Evolutionary conservation across 2,888 invertebrate genomes (phyloP), one percentile per base, ranked within the genome.

Genomic region (Agrochola lychnidis): DNA sequence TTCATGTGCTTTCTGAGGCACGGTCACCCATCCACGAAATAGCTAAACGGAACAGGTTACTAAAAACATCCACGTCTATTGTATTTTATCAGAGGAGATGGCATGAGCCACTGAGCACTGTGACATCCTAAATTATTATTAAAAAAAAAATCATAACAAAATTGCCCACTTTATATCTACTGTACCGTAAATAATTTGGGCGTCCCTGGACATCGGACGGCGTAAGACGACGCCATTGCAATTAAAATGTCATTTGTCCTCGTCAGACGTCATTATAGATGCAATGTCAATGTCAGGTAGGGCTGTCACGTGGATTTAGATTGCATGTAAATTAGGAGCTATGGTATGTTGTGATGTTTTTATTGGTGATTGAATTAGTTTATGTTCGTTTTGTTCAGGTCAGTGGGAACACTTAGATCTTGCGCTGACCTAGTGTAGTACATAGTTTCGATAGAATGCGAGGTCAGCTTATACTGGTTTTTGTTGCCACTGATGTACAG

Each of bases 161-260:
- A 25, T 25, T 2, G 6, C 19, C 16, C n/a, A 42, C 19, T 62
- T 25, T 25, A 25, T 69, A 14, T 66, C 4, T 14, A 51, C 10
- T 51, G 45, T n/a, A 69, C 36, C 14, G 70, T 84, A 61, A 61
- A 70, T 74, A 74, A 81, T 81, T 81, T 36, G 19, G 42, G 36
- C 16, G 70, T 70, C 59, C 22, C 64, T 59, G 82, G 19, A 53
- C 68, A n/a, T 70, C 51, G 6, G 69, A 40, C 61, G 4, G 5
- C 64, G 80, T 76, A 84, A 79, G 76, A 84, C 82, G 82, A 82
- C 78, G 82, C 85, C 76, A 75, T 84, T 85, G 85, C 88, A 91
- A 92, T 92, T 91, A 91, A 87, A 88, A 76, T 81, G 83, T 89
- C 88, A 84, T 91, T 91, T 92, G 89, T 90, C 79, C 78, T 80